phyloP scores from a whole-genome alignment of 2,888 invertebrate genomes.

The Tenthredo amoena region DNA sequence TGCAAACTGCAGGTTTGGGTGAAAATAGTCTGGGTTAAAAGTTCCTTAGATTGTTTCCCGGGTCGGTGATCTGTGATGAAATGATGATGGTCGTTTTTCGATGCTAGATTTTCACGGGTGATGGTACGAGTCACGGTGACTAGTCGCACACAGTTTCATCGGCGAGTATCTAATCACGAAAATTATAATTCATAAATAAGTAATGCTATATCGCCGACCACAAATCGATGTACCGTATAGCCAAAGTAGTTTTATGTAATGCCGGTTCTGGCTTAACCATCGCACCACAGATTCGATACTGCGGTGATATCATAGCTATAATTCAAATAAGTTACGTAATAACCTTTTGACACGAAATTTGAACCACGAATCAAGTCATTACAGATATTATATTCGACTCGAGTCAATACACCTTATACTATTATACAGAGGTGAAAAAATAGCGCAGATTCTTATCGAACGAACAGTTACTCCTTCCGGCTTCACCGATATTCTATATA shows the following conservation, averaged over 20 bases:
- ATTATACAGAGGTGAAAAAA: background rate
- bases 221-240: conserved; percentile 14
- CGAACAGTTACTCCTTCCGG: conserved; percentile 32
- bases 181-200: conserved; percentile 17
- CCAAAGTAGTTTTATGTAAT: background rate
- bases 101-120: background rate
- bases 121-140: background rate
- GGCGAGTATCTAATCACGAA: conserved; percentile 2
- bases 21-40: background rate
- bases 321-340: background rate
- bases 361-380: background rate
- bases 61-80: conserved; percentile 38
- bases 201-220: background rate
- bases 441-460: background rate
- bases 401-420: background rate
- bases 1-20: background rate
- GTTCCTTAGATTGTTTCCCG: background rate
- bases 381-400: background rate
- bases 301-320: background rate
- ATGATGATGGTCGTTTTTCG: background rate
- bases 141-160: background rate
- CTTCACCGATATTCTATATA: background rate
- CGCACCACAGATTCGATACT: conserved; percentile 27
- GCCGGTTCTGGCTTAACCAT: background rate
- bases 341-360: background rate